These are phyloP conservation scores for Catharus fuscescens DNA, from an alignment of 2,113 vertebrate genomes.

Conservation along the genomic window DNA sequence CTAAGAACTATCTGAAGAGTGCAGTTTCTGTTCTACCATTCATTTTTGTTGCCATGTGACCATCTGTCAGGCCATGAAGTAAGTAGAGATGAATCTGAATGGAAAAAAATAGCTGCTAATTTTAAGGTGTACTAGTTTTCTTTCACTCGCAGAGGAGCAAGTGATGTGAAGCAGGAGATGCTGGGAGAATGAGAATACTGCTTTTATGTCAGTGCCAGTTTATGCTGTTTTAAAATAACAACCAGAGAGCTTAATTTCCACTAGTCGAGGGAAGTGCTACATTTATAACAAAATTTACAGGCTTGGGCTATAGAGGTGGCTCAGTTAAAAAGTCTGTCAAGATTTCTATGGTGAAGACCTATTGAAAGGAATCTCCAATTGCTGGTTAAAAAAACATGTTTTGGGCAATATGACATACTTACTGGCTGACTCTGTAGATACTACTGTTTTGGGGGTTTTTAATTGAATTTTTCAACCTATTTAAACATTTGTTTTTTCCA, in stretches of 20 bases:
- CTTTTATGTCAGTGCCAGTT: background rate
- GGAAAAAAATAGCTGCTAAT: background rate
- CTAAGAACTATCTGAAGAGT: background rate
- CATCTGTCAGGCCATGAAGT: background rate
- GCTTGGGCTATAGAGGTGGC: background rate
- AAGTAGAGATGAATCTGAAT: background rate
- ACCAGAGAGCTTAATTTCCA: background rate
- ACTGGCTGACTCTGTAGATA: background rate
- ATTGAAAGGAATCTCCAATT: background rate
- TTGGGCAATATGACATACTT: background rate
- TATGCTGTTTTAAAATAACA: background rate
- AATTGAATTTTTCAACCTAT: background rate
- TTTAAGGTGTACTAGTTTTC: background rate
- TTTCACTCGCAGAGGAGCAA: background rate
- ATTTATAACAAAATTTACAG: background rate
- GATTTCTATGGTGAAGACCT: background rate
- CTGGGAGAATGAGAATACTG: background rate
- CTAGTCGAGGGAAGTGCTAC: background rate
- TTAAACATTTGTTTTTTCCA: fast-evolving
- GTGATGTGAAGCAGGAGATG: background rate
- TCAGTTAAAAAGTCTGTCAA: background rate
- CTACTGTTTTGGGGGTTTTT: background rate
- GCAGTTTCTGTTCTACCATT: background rate
- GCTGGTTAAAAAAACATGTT: background rate
- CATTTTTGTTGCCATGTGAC: background rate